phyloP scores from a whole-genome alignment of 1,140 invertebrate species.

The Listronotus oregonensis region DNA sequence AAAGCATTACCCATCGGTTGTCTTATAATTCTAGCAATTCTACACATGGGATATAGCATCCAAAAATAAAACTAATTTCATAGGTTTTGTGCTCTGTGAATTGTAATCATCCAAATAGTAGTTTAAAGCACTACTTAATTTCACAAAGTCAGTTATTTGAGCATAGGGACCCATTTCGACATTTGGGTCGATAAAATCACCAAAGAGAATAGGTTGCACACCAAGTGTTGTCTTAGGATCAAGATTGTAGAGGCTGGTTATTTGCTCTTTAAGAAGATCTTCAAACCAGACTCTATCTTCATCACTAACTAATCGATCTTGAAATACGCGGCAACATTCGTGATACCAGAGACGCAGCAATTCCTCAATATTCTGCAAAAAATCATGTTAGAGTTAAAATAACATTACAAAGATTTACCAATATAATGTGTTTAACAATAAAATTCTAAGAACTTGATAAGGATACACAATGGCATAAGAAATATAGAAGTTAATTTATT shows the following conservation, averaged over 20 bases:
- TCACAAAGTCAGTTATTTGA: conserved; percentile 66
- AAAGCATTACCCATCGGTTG: conserved; percentile 66
- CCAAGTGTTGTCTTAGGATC: conserved; percentile 63
- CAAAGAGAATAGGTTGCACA: conserved; percentile 68
- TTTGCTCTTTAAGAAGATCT: conserved; percentile 59
- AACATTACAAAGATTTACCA: no score
- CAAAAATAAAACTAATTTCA: conserved; percentile 72
- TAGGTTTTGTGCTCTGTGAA: conserved; percentile 66
- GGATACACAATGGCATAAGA: no score
- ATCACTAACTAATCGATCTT: conserved; percentile 70
- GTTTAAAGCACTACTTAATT: conserved; percentile 48
- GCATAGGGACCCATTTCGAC: conserved; percentile 66
- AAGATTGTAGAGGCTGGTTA: conserved; percentile 65
- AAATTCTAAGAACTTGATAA: no score
- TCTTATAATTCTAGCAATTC: conserved; percentile 68
- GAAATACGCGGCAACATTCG: conserved; percentile 71
- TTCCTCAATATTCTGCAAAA: conserved; percentile 42
- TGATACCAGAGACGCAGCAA: conserved; percentile 68
- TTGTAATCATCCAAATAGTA: conserved; percentile 72
- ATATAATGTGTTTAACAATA: no score
- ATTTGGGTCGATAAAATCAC: conserved; percentile 72
- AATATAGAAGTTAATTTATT: no score
- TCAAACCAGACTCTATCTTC: conserved; percentile 67
- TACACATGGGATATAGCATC: conserved; percentile 71
- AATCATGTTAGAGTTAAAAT: no score